Evolutionary conservation across 1,140 invertebrate species (phyloP).

Genomic region (Dendroctonus ponderosae): DNA sequence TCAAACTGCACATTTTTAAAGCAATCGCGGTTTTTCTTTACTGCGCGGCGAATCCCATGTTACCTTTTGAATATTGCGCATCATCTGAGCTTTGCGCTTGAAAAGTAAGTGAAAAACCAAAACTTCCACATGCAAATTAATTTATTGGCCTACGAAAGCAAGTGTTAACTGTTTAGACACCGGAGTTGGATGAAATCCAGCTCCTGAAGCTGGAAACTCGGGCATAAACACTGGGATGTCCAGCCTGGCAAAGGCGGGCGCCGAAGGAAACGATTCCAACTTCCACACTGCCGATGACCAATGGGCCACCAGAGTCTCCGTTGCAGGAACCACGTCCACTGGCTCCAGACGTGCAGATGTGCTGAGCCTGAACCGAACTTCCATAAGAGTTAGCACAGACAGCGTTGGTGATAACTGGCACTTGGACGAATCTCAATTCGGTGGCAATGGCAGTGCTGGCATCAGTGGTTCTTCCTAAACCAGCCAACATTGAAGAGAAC

Average conservation of each 20-base stretch:
- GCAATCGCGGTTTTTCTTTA: too few species aligned
- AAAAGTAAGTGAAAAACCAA: too few species aligned
- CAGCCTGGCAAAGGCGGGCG: conserved; percentile 6
- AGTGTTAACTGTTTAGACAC: too few species aligned
- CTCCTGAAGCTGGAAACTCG: conserved; percentile 28
- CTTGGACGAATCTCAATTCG: background rate
- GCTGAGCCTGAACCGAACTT: background rate
- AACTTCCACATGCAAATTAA: too few species aligned
- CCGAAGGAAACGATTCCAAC: conserved; percentile 30
- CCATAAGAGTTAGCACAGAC: background rate
- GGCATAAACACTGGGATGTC: conserved; percentile 27
- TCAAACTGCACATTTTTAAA: too few species aligned
- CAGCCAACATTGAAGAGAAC: too few species aligned
- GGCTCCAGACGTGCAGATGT: conserved; percentile 26
- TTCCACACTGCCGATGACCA: conserved; percentile 13
- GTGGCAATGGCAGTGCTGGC: background rate
- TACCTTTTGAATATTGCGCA: too few species aligned
- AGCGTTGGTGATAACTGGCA: conserved; percentile 7
- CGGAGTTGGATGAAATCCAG: conserved; percentile 8
- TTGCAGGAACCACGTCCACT: conserved; percentile 3
- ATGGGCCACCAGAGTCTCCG: conserved; percentile 17
- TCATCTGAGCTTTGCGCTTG: too few species aligned
- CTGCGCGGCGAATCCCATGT: too few species aligned
- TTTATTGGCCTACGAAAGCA: too few species aligned
- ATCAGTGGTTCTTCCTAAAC: conserved; percentile 8